These are phyloP conservation scores for Acridotheres tristis DNA, from an alignment of 2,797 vertebrate genomes.

Conservation along the genomic window DNA sequence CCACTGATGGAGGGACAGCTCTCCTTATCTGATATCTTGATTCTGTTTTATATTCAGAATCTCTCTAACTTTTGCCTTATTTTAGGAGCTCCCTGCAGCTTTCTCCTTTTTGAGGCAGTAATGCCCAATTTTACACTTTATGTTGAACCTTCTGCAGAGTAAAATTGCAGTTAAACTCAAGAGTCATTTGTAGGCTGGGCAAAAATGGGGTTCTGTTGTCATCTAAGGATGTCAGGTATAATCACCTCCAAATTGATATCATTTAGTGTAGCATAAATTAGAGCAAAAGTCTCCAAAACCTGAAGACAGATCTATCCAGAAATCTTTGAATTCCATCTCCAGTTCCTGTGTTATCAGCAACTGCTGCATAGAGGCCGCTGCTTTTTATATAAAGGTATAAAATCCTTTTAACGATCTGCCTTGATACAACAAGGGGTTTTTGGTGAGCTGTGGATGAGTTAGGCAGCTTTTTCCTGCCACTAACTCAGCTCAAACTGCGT, in stretches of 20 bases:
- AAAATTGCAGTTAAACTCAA: background rate
- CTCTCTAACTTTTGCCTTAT: background rate
- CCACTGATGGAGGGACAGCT: background rate
- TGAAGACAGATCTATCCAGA: background rate
- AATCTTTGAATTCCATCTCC: background rate
- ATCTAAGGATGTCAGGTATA: background rate
- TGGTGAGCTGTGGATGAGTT: background rate
- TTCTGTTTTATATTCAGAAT: background rate
- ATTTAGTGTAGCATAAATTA: background rate
- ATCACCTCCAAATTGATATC: background rate
- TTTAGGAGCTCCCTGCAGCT: background rate
- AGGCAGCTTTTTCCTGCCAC: background rate
- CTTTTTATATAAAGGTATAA: background rate
- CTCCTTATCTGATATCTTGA: background rate
- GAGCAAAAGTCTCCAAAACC: background rate
- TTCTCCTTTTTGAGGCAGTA: background rate
- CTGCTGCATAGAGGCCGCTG: background rate
- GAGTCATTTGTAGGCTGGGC: background rate
- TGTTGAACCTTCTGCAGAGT: background rate
- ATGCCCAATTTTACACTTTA: background rate
- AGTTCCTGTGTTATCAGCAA: background rate
- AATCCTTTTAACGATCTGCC: background rate
- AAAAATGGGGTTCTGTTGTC: background rate
- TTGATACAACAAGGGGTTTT: background rate
- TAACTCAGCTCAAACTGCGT: background rate